Conservation (phyloP, 2,797 vertebrate species). For the Gastrophryne carolinensis region DNA sequence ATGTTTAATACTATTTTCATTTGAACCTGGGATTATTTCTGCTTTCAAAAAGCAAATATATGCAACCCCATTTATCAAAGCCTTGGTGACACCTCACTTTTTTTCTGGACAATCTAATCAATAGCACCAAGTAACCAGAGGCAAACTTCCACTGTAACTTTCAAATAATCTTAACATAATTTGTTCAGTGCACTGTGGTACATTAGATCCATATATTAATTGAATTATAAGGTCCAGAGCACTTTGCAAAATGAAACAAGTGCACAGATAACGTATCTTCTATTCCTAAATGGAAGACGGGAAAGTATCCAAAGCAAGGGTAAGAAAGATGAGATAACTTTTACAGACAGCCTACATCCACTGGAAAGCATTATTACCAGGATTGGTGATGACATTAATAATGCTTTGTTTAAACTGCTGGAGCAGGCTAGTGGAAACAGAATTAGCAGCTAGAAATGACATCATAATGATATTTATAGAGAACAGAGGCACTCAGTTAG, state of each 20-base stretch:
- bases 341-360: slow-evolving; percentile 57
- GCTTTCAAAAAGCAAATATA: no score
- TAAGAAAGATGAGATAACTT: slow-evolving; percentile 66
- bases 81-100: neutral
- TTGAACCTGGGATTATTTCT: no score
- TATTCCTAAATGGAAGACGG: slow-evolving; percentile 72
- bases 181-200: slow-evolving; percentile 74
- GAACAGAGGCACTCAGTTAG: no score
- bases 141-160: slow-evolving; percentile 66
- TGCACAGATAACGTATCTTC: slow-evolving; percentile 71
- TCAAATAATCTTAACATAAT: slow-evolving; percentile 74
- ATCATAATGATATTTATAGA: no score
- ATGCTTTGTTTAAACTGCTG: slow-evolving; percentile 37
- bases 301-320: slow-evolving; percentile 69
- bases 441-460: neutral
- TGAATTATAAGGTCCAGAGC: slow-evolving; percentile 76
- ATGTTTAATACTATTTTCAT: no score
- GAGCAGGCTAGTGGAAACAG: slow-evolving; percentile 56
- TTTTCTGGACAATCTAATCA: slow-evolving; percentile 69
- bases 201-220: slow-evolving; percentile 77
- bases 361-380: slow-evolving; percentile 55
- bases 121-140: slow-evolving; percentile 69
- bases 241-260: slow-evolving; percentile 77
- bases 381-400: slow-evolving; percentile 28
- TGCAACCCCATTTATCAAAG: slow-evolving; percentile 1